These are phyloP conservation scores for Stictonetta naevosa DNA, from an alignment of 2,113 vertebrate genomes.

Conservation along the genomic window DNA sequence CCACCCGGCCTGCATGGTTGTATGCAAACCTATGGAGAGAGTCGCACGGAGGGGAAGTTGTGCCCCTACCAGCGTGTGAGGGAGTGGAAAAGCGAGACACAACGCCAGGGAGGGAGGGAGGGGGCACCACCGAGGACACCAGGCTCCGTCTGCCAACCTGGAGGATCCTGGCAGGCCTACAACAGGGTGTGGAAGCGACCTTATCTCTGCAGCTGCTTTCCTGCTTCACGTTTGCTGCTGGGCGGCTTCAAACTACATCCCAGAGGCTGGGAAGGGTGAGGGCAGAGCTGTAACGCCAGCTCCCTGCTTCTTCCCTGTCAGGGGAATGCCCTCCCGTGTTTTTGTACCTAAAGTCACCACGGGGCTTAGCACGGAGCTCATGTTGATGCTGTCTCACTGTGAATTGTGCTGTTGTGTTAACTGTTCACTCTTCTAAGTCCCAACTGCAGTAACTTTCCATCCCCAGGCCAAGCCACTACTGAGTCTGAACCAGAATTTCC, in stretches of 20 bases:
- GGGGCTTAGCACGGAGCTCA: neutral
- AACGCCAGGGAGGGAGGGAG: neutral
- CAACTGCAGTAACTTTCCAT: neutral
- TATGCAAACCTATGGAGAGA: neutral
- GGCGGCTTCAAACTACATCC: neutral
- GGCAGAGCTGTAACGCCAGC: neutral
- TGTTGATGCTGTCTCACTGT: neutral
- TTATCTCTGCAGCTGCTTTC: constrained; percentile 11
- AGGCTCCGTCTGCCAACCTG: neutral
- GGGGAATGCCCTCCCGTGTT: neutral
- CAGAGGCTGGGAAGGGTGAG: neutral
- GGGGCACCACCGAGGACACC: neutral
- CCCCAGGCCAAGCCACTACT: neutral
- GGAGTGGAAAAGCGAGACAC: neutral
- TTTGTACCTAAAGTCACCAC: neutral
- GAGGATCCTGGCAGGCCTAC: neutral
- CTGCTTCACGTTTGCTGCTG: neutral
- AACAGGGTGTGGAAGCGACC: neutral
- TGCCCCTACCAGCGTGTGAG: neutral
- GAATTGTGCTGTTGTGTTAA: neutral
- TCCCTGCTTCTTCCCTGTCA: neutral
- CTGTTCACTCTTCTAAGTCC: neutral
- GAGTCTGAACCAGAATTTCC: neutral
- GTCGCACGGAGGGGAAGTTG: neutral
- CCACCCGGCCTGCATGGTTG: neutral